phyloP scores from a whole-genome alignment of 2,888 invertebrate species.

The Amphipoea lucens region DNA sequence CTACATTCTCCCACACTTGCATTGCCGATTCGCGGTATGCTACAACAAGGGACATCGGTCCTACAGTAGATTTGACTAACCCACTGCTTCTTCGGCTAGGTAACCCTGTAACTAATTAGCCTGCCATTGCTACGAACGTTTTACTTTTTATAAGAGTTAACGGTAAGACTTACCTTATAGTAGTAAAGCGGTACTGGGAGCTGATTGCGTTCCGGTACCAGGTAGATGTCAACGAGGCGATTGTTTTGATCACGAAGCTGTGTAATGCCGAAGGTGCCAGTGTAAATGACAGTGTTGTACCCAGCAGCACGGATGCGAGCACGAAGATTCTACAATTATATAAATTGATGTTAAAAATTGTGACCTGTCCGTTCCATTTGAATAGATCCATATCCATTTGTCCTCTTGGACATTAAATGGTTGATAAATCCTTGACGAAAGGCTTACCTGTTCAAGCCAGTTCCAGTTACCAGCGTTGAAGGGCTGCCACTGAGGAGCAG shows the following conservation, averaged over 20 bases:
- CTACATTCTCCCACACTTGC: not conserved
- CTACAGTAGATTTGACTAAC: not conserved
- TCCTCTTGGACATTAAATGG: not conserved
- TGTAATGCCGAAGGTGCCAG: slow-evolving; percentile 91
- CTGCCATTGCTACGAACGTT: not conserved
- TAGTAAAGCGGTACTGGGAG: slow-evolving; percentile 86
- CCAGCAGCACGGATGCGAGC: slow-evolving; percentile 81
- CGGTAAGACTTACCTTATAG: slow-evolving; percentile 79
- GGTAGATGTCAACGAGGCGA: slow-evolving; percentile 82
- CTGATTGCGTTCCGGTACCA: slow-evolving; percentile 79
- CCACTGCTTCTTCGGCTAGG: not conserved
- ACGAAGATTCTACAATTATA: slow-evolving; percentile 77
- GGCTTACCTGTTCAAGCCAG: slow-evolving; percentile 83
- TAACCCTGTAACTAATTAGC: not conserved
- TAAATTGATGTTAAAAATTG: not conserved
- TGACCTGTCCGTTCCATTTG: not conserved
- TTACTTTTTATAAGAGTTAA: not conserved
- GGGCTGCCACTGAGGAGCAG: slow-evolving; percentile 92
- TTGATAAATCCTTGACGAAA: not conserved
- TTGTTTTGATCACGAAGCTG: slow-evolving; percentile 88
- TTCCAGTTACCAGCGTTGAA: slow-evolving; percentile 92
- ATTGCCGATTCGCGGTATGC: not conserved
- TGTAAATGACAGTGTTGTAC: slow-evolving; percentile 87
- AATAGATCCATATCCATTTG: not conserved
- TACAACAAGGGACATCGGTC: not conserved